Conservation (phyloP, 2,113 vertebrate genomes). For the Gracilinanus agilis region DNA sequence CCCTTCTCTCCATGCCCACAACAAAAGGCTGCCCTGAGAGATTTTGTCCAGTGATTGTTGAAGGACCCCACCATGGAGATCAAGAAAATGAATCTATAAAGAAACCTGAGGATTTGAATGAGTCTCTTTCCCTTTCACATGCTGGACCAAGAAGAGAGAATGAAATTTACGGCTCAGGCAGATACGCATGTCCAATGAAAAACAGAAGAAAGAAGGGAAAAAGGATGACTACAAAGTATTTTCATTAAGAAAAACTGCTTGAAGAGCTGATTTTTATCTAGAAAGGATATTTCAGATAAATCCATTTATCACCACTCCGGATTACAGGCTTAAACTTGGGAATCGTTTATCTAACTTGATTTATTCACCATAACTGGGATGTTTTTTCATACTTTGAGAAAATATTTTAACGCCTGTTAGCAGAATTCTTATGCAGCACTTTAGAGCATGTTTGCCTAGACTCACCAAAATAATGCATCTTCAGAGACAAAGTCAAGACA, state of each 20-base stretch:
- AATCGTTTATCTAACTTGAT: background rate
- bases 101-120: constrained; percentile 13
- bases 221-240: constrained; percentile 14
- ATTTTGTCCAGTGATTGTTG: background rate
- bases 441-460: background rate
- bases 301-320: background rate
- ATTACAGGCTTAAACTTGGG: constrained; percentile 28
- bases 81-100: constrained; percentile 34
- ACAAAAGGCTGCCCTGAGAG: background rate
- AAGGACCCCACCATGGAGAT: no score
- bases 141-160: constrained; percentile 32
- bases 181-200: background rate
- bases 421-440: background rate
- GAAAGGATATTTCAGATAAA: constrained; percentile 32
- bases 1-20: background rate
- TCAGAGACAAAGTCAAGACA: background rate
- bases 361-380: constrained; percentile 13
- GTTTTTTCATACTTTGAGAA: constrained; percentile 41
- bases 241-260: constrained; percentile 12
- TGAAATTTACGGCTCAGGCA: constrained; percentile 25
- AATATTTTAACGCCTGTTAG: background rate
- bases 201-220: background rate
- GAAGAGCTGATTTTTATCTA: background rate
- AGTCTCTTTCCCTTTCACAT: constrained; percentile 29
- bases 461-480: background rate